Percentiles rank a stretch among this genome's conserved stretches.
These are phyloP conservation scores for Bradypodion pumilum DNA, from an alignment of 2,797 vertebrate genomes.

Conservation along the genomic window DNA sequence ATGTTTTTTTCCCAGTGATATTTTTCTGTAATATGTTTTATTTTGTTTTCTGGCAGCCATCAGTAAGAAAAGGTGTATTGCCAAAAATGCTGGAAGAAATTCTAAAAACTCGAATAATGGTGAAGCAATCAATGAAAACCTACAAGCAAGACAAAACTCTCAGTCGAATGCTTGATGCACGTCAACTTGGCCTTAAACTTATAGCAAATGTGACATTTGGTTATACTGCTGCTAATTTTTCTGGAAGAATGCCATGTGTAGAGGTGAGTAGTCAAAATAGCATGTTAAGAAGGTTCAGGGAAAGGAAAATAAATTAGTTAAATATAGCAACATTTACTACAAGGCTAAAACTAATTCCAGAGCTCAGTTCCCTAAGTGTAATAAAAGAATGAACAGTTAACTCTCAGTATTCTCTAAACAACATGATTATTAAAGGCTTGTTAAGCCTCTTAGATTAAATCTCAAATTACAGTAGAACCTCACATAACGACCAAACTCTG, in stretches of 20 bases:
- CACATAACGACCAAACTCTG: not conserved
- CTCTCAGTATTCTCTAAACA: not conserved
- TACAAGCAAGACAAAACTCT: conserved; percentile 90
- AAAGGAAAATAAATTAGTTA: not conserved
- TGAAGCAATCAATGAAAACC: conserved; percentile 93
- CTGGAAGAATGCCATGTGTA: conserved; percentile 93
- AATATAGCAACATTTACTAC: not conserved
- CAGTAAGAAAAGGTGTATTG: conserved; percentile 91
- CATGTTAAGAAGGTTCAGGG: conserved; percentile 18
- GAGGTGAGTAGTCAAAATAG: conserved; percentile 78
- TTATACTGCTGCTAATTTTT: conserved; percentile 92
- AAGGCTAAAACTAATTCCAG: not conserved
- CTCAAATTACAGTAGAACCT: not conserved
- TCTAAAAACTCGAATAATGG: conserved; percentile 93
- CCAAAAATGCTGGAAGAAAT: conserved; percentile 97
- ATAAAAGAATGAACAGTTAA: not conserved
- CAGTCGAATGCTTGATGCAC: conserved; percentile 89
- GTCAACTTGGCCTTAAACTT: conserved; percentile 94
- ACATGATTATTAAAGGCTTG: not conserved
- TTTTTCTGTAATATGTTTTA: not conserved
- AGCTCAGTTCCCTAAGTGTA: not conserved
- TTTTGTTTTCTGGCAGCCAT: conserved; percentile 74
- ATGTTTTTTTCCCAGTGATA: not conserved
- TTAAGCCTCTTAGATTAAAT: not conserved
- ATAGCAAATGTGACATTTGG: conserved; percentile 97